Evolutionary conservation across 2,113 vertebrate genomes (phyloP), one percentile per base, ranked within the genome.

Genomic region (Pholis gunnellus): DNA sequence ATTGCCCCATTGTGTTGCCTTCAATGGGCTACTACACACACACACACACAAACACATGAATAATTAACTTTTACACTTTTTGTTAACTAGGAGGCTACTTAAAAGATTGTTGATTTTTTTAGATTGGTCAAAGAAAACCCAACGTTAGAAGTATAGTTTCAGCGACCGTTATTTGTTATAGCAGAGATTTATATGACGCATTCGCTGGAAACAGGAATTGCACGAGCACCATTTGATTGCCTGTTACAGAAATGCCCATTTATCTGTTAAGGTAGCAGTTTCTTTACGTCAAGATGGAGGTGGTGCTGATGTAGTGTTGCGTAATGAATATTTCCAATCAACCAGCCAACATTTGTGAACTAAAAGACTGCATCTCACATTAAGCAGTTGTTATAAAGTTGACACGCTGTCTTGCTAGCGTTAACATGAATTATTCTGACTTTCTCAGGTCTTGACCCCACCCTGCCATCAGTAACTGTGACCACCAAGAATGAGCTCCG

Each of bases 401-500:
- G 20, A 27, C 42, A 44, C 38, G 48, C 42, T 3, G 5, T 36
- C 9, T 31, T 48, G 10, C 11, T 25, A 13, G 36, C n/a, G 20
- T 40, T 63, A 38, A 61, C 29, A 61, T 70, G 6, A 71, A 22
- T 52, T 36, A 22, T 60, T 60, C 11, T 22, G 20, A 27, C 68
- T 38, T 27, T 0, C 34, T 44, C 72, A 85, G 83, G 78, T 68
- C 31, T 22, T 22, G 83, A 85, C 36, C 18, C 61, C 10, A 46
- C 67, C 54, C 44, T 85, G 44, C 61, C 83, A 31, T 9, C 36
- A 2, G 52, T 85, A 31, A 54, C 61, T 14, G 78, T 85, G 61
- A 81, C 61, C 46, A 72, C 54, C 20, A 85, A 81, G 56, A 77
- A 76, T 44, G 83, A 85, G 78, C 44, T 77, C 11, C 78, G 68